Evolutionary conservation across 2,113 vertebrate species (phyloP).

Genomic region (Cervus canadensis): DNA sequence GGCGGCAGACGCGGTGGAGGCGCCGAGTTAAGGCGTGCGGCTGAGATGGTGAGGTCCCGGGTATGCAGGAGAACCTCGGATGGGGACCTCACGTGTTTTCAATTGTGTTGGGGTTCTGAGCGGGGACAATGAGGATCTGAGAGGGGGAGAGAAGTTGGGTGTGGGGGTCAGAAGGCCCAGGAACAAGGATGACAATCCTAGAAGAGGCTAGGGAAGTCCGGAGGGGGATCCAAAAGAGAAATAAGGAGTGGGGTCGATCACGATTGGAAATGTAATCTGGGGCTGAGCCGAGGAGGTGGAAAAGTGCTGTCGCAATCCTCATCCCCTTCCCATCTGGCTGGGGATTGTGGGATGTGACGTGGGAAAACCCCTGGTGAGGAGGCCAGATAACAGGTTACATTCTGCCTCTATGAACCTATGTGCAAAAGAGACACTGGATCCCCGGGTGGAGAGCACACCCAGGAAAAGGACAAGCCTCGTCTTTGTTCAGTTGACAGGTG

Average conservation of each 20-base stretch:
- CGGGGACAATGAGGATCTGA: not conserved
- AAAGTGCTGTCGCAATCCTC: not conserved
- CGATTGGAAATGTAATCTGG: not conserved
- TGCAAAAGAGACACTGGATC: not conserved
- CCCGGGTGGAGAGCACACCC: not conserved
- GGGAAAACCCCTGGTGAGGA: not conserved
- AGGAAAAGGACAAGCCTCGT: not conserved
- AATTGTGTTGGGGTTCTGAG: not conserved
- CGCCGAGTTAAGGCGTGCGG: not conserved
- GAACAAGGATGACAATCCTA: not conserved
- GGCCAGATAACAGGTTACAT: not conserved
- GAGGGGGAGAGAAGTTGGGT: not conserved
- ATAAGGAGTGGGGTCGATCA: not conserved
- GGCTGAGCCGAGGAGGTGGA: not conserved
- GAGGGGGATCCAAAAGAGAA: not conserved
- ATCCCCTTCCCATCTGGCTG: not conserved
- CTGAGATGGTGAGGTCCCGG: slow-evolving; percentile 64
- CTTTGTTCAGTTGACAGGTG: slow-evolving; percentile 31
- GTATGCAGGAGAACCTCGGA: not conserved
- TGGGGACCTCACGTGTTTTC: not conserved
- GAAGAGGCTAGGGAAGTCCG: not conserved
- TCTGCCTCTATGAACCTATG: not conserved
- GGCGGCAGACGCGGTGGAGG: not conserved
- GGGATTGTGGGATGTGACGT: not conserved
- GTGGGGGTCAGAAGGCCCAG: not conserved